These are phyloP conservation scores for Lepilemur ruficaudatus DNA, from an alignment of 2,797 vertebrate genomes.

Conservation along the genomic window DNA sequence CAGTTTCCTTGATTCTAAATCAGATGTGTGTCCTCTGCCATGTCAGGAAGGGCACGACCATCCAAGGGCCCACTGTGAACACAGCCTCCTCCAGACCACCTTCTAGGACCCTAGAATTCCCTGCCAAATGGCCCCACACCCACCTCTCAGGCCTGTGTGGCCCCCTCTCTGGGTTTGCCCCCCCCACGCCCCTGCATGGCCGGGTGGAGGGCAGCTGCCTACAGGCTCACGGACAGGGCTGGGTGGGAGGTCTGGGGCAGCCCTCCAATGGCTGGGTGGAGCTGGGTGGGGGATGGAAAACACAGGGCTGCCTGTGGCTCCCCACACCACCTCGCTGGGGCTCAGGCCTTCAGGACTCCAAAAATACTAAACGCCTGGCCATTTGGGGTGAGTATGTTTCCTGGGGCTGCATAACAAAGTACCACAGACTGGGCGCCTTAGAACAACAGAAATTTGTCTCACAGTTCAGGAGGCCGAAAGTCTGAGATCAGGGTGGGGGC, in stretches of 20 bases:
- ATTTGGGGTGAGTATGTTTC: not conserved
- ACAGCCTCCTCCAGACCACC: not conserved
- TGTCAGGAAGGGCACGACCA: not conserved
- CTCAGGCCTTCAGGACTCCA: not conserved
- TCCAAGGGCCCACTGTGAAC: not conserved
- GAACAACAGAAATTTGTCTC: not conserved
- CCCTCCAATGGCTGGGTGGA: not conserved
- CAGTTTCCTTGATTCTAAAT: not conserved
- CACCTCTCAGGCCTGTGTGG: not conserved
- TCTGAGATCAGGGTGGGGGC: not conserved
- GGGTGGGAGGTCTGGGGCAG: too few relatives aligned
- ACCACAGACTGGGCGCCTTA: not conserved
- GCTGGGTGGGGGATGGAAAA: not conserved
- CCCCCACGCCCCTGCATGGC: too few relatives aligned
- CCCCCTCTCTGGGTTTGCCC: not conserved
- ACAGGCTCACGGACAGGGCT: not conserved
- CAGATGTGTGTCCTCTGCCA: not conserved
- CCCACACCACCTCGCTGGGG: accelerated
- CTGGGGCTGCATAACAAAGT: not conserved
- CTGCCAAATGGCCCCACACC: not conserved
- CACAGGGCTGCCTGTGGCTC: not conserved
- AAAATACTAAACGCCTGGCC: not conserved
- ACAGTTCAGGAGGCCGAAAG: not conserved
- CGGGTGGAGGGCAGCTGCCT: not conserved
- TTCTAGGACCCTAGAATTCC: not conserved